Conservation (phyloP, 1,140 invertebrate species). For the Drosophila pseudoananassae region DNA sequence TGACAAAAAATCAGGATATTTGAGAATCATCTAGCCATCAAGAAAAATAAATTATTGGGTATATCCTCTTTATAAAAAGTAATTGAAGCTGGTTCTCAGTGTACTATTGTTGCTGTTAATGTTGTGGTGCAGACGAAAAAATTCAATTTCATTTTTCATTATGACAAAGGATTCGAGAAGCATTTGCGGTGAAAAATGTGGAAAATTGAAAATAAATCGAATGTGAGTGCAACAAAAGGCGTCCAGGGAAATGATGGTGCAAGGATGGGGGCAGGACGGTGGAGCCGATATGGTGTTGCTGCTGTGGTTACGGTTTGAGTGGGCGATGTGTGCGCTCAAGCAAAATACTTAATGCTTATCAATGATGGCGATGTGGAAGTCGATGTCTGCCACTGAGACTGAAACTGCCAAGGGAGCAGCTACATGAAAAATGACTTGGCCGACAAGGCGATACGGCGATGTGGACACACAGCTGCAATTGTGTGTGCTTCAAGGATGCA, state of each 20-base stretch:
- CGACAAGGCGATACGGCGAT: constrained; percentile 11
- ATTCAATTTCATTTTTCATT: constrained; percentile 83
- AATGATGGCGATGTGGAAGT: constrained; percentile 56
- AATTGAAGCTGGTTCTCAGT: neutral
- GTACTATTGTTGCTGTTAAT: constrained; percentile 30
- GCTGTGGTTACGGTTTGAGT: constrained; percentile 6
- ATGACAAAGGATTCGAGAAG: constrained; percentile 59
- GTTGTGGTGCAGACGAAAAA: constrained; percentile 64
- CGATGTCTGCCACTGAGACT: constrained; percentile 21
- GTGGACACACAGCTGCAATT: constrained; percentile 35
- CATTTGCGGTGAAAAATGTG: constrained; percentile 72
- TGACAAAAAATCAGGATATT: neutral
- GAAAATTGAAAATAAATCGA: constrained; percentile 83
- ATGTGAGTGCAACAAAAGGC: constrained; percentile 79
- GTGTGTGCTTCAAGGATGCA: constrained; percentile 33
- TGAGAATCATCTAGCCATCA: neutral
- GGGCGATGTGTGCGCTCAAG: constrained; percentile 60
- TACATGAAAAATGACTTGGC: constrained; percentile 67
- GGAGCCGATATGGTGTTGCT: neutral
- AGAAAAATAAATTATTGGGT: neutral
- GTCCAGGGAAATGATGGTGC: constrained; percentile 23
- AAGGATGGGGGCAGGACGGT: neutral
- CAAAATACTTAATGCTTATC: constrained; percentile 78
- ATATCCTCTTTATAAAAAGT: neutral
- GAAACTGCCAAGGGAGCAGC: constrained; percentile 47